phyloP scores from a whole-genome alignment of 2,113 vertebrate genomes.

The Arvicanthis niloticus region DNA sequence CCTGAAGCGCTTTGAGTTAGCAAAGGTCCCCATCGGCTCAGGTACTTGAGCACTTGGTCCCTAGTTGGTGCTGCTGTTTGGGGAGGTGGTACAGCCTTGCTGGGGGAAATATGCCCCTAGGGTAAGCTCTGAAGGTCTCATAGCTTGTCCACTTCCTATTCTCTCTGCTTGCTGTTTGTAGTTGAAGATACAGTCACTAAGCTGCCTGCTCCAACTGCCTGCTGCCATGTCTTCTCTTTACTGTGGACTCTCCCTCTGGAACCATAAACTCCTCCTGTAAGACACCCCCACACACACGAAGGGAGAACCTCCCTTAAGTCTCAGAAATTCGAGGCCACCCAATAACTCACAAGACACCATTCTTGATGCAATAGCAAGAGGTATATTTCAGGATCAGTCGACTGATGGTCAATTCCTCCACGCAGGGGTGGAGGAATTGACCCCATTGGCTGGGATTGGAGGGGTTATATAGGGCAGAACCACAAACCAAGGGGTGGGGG shows the following conservation, averaged over 20 bases:
- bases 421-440: too few species aligned
- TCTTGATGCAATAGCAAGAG: too few species aligned
- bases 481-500: too few species aligned
- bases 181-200: not conserved
- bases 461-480: too few species aligned
- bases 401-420: too few species aligned
- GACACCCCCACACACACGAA: too few species aligned
- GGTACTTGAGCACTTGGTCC: not conserved
- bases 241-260: not conserved
- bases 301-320: too few species aligned
- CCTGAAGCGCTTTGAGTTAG: not conserved
- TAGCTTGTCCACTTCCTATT: not conserved
- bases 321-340: too few species aligned
- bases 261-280: not conserved
- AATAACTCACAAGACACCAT: too few species aligned
- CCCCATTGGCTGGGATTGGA: too few species aligned
- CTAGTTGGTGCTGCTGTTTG: not conserved
- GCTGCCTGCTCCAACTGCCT: not conserved
- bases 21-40: not conserved
- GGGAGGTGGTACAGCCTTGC: not conserved
- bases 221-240: not conserved
- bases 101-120: too few species aligned
- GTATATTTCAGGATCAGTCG: too few species aligned
- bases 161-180: not conserved
- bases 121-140: not conserved